Conservation (phyloP, 2,888 invertebrate species). For the Busseola fusca region DNA sequence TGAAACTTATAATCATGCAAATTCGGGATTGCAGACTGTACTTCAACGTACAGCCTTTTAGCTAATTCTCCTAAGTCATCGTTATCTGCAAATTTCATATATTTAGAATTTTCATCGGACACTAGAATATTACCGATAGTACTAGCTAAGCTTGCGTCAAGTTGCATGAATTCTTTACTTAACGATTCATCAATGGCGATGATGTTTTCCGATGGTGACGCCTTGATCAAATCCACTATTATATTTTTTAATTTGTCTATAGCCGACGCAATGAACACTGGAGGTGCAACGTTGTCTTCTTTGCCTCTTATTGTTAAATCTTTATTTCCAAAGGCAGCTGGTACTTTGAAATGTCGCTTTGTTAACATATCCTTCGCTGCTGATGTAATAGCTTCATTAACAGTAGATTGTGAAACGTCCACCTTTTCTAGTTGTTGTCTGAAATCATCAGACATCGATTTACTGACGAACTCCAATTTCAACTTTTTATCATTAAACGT, state of each 20-base stretch:
- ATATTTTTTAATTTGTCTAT: constrained; percentile 12
- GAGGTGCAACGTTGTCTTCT: background rate
- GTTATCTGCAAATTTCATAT: constrained; percentile 32
- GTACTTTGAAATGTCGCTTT: background rate
- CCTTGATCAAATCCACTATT: constrained; percentile 2
- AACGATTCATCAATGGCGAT: constrained; percentile 33
- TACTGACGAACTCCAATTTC: constrained; percentile 31
- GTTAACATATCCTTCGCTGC: constrained; percentile 25
- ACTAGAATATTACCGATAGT: constrained; percentile 44
- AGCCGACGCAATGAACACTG: background rate
- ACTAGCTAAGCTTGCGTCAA: constrained; percentile 31
- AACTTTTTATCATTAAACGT: constrained; percentile 13
- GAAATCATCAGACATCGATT: constrained; percentile 12
- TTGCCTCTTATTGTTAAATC: constrained; percentile 49
- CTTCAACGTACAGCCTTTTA: constrained; percentile 11
- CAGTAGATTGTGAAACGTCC: constrained; percentile 13
- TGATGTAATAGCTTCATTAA: constrained; percentile 33
- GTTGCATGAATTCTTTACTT: constrained; percentile 17
- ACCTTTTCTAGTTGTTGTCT: constrained; percentile 23
- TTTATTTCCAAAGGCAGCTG: constrained; percentile 48
- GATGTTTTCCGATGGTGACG: constrained; percentile 4
- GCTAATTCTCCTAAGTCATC: constrained; percentile 7
- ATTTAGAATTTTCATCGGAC: constrained; percentile 9
- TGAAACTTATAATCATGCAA: constrained; percentile 38
- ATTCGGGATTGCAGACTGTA: constrained; percentile 18